Conservation (phyloP, 30 jellyfish, hydroid and myxozoan species). For the Aurelia aurita region DNA sequence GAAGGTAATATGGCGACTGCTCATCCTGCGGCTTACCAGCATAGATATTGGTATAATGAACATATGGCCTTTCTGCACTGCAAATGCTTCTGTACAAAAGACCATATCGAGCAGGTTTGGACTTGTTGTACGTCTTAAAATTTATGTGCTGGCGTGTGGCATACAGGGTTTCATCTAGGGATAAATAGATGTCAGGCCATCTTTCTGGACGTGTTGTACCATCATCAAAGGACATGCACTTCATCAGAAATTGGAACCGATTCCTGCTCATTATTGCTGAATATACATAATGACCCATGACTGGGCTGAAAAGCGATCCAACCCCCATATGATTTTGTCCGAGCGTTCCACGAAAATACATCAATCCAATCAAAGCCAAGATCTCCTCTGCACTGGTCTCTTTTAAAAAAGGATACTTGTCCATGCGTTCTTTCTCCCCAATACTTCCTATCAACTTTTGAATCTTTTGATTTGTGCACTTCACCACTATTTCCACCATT, state of each 20-base stretch:
- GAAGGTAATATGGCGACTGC: not conserved
- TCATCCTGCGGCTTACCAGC: conserved; percentile 6
- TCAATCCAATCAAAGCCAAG: conserved; percentile 24
- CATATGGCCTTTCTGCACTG: conserved; percentile 8
- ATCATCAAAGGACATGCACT: conserved; percentile 55
- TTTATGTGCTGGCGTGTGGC: not conserved
- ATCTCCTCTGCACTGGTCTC: not conserved
- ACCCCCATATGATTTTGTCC: not conserved
- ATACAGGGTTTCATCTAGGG: not conserved
- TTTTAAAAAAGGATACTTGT: not conserved
- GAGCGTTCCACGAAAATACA: conserved; percentile 9
- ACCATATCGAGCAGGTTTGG: conserved; percentile 4
- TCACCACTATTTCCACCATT: not conserved
- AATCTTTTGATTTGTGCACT: not conserved
- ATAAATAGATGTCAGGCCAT: not conserved
- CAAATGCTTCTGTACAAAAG: conserved; percentile 5
- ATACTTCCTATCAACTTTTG: not conserved
- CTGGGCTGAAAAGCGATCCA: conserved; percentile 14
- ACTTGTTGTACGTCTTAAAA: conserved; percentile 13
- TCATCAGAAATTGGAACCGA: conserved; percentile 36
- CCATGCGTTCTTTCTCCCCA: not conserved
- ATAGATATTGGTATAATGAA: not conserved
- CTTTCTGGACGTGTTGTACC: conserved; percentile 10
- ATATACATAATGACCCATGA: conserved; percentile 2
- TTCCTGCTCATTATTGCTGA: conserved; percentile 62